Evolutionary conservation across 2,888 invertebrate species (phyloP).

Genomic region (Phaedon cochleariae): DNA sequence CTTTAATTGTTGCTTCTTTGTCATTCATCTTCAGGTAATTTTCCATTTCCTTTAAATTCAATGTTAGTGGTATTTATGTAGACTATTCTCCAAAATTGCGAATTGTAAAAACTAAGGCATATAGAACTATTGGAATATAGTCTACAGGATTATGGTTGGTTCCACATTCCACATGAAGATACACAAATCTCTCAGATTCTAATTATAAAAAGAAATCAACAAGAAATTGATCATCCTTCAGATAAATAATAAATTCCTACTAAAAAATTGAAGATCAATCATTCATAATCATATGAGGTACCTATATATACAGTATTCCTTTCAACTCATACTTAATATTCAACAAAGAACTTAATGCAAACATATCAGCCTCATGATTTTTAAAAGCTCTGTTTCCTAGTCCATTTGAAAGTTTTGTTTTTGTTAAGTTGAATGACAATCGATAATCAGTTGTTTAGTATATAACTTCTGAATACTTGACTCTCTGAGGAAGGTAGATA

Average conservation of each 20-base stretch:
- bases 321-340: background rate
- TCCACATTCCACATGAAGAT: too few relatives aligned
- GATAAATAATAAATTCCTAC: too few relatives aligned
- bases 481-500: constrained; percentile 39
- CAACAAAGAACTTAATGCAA: background rate
- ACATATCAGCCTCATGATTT: constrained; percentile 20
- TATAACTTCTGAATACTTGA: constrained; percentile 18
- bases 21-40: background rate
- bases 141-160: too few relatives aligned
- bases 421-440: constrained; percentile 26
- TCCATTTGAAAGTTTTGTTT: background rate
- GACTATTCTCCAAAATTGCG: too few relatives aligned
- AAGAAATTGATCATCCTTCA: too few relatives aligned
- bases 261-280: background rate
- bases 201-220: too few relatives aligned
- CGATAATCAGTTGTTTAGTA: constrained; percentile 19
- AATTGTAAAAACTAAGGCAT: too few relatives aligned
- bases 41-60: background rate
- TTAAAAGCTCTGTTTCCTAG: background rate
- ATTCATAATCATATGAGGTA: background rate
- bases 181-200: too few relatives aligned
- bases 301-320: too few relatives aligned
- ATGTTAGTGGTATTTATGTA: too few relatives aligned
- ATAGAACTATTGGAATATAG: too few relatives aligned
- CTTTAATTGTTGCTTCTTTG: constrained; percentile 15